Evolutionary conservation across 1,140 invertebrate species (phyloP), one percentile per base, ranked within the genome.

Genomic region (Brachionus rubens): DNA sequence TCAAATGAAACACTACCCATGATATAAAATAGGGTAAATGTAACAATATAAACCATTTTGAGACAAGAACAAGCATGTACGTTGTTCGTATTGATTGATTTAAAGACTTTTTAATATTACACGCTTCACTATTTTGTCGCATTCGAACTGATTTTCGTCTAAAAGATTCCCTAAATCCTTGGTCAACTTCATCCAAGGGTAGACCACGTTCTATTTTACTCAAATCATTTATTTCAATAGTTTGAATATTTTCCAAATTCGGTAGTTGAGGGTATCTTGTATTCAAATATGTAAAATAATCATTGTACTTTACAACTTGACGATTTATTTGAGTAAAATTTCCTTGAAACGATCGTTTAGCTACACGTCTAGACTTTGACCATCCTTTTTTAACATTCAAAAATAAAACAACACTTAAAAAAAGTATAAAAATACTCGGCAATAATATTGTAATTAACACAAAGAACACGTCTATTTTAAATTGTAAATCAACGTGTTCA

Each of bases 41-140:
- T n/a, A 65, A 26, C 59, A 65, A 43, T 14, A 65, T 65, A 28
- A 65, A 65, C 59, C 59, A 65, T 65, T 65, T 65, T 9, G 36
- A 43, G 19, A 65, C n/a, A 65, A 65, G 21, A 19, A 65, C 59
- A 2, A 65, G 40, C 59, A 65, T 65, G 10, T 65, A 65, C 3
- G 59, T 65, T 9, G 59, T 65, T 21, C 59, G 26, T 16, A 65
- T 65, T 4, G 59, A 65, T 36, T 65, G 59, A 21, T 43, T 41
- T 1, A 65, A 10, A 14, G 36, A 43, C 43, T 65, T 65, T 24
- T 65, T 65, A 12, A 65, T 65, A 1, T 26, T 30, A 16, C 9
- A 59, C n/a, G 36, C 54, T 3, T 59, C 54, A 12, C 4, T 59
- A 9, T 28, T 6, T 30, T n/a, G 19, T 59, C 36, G 7, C 1